Percentiles rank a stretch among this genome's conserved stretches.
Conservation (phyloP, 2,797 vertebrate species). For the Coregonus suidteri region DNA sequence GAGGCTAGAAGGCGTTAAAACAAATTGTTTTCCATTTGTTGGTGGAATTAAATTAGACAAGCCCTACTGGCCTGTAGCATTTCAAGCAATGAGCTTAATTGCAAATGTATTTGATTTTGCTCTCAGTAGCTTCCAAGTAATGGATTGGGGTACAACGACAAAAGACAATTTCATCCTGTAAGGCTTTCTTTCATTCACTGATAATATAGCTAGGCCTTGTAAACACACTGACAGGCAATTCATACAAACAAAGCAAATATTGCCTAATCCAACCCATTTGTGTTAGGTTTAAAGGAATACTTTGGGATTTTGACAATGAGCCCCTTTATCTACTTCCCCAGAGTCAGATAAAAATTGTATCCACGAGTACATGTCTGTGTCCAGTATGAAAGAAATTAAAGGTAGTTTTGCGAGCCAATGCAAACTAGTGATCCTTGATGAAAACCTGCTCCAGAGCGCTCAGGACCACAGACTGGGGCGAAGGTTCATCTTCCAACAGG, state of each 20-base stretch:
- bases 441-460: no score
- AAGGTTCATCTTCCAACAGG: no score
- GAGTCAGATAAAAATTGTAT: no score
- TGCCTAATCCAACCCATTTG: not conserved
- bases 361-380: no score
- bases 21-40: constrained; percentile 52
- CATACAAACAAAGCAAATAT: not conserved
- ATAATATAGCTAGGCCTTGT: constrained; percentile 9
- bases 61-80: constrained; percentile 38
- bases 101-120: constrained; percentile 47
- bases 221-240: constrained; percentile 9
- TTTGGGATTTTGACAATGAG: no score
- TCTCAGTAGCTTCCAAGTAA: constrained; percentile 39
- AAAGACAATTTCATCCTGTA: constrained; percentile 12
- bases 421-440: no score
- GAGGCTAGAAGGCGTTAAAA: constrained; percentile 30
- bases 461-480: no score
- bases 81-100: constrained; percentile 44
- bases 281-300: not conserved
- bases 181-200: constrained; percentile 38
- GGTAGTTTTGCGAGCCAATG: no score
- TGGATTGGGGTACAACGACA: constrained; percentile 15
- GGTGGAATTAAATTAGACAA: constrained; percentile 32
- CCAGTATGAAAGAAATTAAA: no score
- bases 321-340: no score